A percentile compares a stretch with the other conserved stretches of the same genome.
phyloP scores from a whole-genome alignment of 2,113 vertebrate species.

The Acrocephalus arundinaceus region DNA sequence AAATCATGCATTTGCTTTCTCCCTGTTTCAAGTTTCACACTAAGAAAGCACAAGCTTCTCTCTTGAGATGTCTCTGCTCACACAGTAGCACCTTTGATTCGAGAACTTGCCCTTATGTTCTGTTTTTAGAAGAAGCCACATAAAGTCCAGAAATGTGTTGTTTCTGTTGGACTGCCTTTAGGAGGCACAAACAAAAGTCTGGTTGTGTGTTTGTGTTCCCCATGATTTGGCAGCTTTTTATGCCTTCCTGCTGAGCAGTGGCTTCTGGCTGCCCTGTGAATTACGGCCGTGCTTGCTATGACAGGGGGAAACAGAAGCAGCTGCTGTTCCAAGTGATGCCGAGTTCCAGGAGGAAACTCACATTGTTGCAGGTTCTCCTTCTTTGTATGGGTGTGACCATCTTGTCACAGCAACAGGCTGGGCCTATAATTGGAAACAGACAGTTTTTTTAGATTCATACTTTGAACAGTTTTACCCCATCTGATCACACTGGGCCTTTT shows the following conservation, averaged over 20 bases:
- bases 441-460: not conserved
- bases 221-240: conserved; percentile 8
- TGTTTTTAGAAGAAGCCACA: conserved; percentile 43
- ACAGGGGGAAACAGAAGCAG: not conserved
- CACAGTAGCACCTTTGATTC: conserved; percentile 56
- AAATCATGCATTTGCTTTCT: not conserved
- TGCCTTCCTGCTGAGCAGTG: not conserved
- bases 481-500: not conserved
- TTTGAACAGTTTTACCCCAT: not conserved
- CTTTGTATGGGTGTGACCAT: not conserved
- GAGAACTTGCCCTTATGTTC: not conserved
- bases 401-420: not conserved
- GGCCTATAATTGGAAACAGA: not conserved
- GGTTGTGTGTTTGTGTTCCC: conserved; percentile 32
- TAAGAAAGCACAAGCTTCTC: not conserved
- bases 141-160: not conserved
- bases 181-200: conserved; percentile 14
- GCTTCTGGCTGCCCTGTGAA: not conserved
- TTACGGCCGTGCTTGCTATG: not conserved
- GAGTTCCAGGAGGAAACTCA: not conserved
- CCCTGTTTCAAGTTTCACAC: not conserved
- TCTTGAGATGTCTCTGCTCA: not conserved
- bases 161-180: conserved; percentile 50
- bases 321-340: not conserved
- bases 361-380: not conserved